Evolutionary conservation across 2,113 vertebrate genomes (phyloP).

Genomic region (Toxotes chatareus): DNA sequence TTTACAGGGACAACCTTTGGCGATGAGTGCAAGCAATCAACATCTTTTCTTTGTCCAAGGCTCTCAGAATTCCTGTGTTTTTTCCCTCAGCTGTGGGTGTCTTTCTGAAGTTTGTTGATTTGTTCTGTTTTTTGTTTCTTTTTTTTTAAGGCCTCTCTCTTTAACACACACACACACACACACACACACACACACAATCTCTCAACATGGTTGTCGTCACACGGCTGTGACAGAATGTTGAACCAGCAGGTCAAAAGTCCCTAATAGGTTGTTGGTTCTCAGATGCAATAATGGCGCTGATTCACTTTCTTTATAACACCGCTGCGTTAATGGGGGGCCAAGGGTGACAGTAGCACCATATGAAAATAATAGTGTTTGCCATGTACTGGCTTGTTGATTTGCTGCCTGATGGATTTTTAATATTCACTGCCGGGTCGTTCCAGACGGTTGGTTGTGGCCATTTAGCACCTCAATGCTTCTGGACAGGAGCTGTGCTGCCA

Average conservation of each 20-base stretch:
- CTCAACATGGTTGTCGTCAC: slow-evolving; percentile 21
- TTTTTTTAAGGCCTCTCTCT: neutral
- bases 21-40: slow-evolving; percentile 74
- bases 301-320: slow-evolving; percentile 75
- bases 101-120: slow-evolving; percentile 50
- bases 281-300: slow-evolving; percentile 63
- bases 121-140: neutral
- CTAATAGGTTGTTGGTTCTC: slow-evolving; percentile 77
- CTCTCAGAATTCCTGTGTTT: slow-evolving; percentile 54
- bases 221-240: slow-evolving; percentile 69
- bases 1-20: slow-evolving; percentile 78
- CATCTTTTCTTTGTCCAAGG: slow-evolving; percentile 66
- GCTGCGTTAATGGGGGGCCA: slow-evolving; percentile 67
- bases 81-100: slow-evolving; percentile 33
- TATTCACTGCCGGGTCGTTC: slow-evolving; percentile 74
- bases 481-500: slow-evolving; percentile 46
- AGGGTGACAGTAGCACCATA: slow-evolving; percentile 72
- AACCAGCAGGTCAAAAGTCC: slow-evolving; percentile 75
- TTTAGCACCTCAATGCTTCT: slow-evolving; percentile 66
- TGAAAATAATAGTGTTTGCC: slow-evolving; percentile 79
- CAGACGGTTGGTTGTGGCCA: slow-evolving; percentile 57
- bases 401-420: slow-evolving; percentile 80
- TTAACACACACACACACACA: neutral
- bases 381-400: slow-evolving; percentile 71
- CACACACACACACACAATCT: neutral